Conservation (phyloP, 1,140 invertebrate species). For the Danaus plexippus region DNA sequence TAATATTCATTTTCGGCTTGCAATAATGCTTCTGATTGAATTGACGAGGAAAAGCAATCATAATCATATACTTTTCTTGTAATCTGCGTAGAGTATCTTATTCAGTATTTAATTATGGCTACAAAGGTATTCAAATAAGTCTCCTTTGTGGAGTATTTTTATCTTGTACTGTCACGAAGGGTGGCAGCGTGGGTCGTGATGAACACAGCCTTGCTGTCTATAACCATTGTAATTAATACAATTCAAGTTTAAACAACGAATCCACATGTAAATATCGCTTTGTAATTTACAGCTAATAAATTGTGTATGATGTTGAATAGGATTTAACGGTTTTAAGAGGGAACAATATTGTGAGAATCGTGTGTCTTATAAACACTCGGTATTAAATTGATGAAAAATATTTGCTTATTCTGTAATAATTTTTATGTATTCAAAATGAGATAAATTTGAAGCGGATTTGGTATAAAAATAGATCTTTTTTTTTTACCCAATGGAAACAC, state of each 20-base stretch:
- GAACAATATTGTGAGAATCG: too few relatives aligned
- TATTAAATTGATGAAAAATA: constrained; percentile 9
- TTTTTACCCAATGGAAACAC: background rate
- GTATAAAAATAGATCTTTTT: too few relatives aligned
- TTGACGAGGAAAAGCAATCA: constrained; percentile 2
- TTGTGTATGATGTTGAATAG: constrained; percentile 15
- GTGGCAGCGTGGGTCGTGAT: constrained; percentile 31
- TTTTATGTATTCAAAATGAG: background rate
- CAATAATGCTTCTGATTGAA: background rate
- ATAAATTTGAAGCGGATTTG: background rate
- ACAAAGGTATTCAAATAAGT: constrained; percentile 42
- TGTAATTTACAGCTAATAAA: constrained; percentile 36
- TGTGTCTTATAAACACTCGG: background rate
- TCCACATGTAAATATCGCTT: constrained; percentile 28
- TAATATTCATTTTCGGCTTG: background rate
- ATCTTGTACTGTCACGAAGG: constrained; percentile 44
- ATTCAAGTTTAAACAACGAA: constrained; percentile 33
- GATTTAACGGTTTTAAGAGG: constrained; percentile 2
- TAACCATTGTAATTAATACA: constrained; percentile 35
- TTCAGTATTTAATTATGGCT: constrained; percentile 29
- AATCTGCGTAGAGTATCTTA: constrained; percentile 23
- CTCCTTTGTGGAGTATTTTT: constrained; percentile 8
- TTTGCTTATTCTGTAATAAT: constrained; percentile 6
- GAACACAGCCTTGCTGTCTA: constrained; percentile 39
- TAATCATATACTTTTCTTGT: constrained; percentile 18